A percentile compares a stretch with the other conserved stretches of the same genome.
phyloP scores from a whole-genome alignment of 2,888 invertebrate genomes.

The Alitta virens region DNA sequence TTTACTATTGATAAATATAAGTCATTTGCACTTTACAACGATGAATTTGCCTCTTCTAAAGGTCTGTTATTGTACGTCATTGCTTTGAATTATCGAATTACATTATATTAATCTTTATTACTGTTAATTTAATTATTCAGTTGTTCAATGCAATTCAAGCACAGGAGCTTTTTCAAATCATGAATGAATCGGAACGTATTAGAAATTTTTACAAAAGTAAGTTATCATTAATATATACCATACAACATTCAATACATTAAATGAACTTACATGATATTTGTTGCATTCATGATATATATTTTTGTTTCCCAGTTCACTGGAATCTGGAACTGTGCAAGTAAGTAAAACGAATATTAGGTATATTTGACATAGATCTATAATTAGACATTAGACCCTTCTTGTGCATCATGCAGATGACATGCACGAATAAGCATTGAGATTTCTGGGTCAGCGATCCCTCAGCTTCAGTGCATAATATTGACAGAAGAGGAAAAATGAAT shows the following conservation, averaged over 20 bases:
- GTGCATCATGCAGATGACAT: background rate
- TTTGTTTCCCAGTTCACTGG: slow-evolving; percentile 21
- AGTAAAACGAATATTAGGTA: background rate
- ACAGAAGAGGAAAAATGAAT: background rate
- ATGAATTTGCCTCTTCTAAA: no score
- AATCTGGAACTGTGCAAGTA: slow-evolving; percentile 28
- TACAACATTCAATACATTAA: background rate
- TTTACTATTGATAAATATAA: no score
- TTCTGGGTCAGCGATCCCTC: no score
- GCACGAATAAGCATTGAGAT: no score
- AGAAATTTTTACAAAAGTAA: slow-evolving; percentile 12
- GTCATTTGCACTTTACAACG: no score
- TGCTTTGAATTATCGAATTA: no score
- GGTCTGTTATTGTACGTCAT: no score
- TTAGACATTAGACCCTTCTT: background rate
- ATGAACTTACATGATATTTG: background rate
- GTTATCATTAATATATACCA: background rate
- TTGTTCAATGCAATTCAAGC: slow-evolving; percentile 8
- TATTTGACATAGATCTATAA: background rate
- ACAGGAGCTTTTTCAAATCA: slow-evolving; percentile 7
- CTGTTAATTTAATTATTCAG: background rate
- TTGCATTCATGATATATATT: slow-evolving; percentile 16
- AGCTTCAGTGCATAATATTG: background rate
- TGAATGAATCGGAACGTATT: slow-evolving; percentile 6
- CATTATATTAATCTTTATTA: background rate